These are phyloP conservation scores for Sphinx pinastri DNA, from an alignment of 2,888 invertebrate genomes.

Conservation along the genomic window DNA sequence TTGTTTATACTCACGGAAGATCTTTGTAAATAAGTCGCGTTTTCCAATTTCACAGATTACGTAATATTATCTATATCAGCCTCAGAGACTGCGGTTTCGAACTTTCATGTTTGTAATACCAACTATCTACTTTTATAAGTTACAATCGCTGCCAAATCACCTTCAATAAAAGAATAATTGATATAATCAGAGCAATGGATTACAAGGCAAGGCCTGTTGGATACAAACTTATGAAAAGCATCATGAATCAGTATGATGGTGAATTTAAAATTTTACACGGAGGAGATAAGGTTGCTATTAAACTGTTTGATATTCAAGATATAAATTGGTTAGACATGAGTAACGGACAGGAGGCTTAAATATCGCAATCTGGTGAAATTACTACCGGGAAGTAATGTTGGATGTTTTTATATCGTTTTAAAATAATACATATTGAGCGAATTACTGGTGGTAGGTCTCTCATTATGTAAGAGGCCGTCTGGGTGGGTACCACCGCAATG, in stretches of 20 bases:
- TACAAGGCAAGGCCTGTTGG: slow-evolving; percentile 49
- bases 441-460: too few relatives aligned
- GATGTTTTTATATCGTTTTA: slow-evolving; percentile 26
- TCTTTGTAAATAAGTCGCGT: slow-evolving; percentile 2
- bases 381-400: slow-evolving; percentile 52
- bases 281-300: not conserved
- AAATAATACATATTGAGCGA: slow-evolving; percentile 1
- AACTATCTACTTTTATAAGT: slow-evolving; percentile 5
- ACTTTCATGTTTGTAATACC: slow-evolving; percentile 31
- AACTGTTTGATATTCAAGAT: slow-evolving; percentile 32
- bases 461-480: too few relatives aligned
- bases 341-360: slow-evolving; percentile 45
- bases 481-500: too few relatives aligned
- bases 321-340: slow-evolving; percentile 41
- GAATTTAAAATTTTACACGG: not conserved
- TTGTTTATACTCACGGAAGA: not conserved
- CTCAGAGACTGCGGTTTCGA: slow-evolving; percentile 37
- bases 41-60: slow-evolving; percentile 6
- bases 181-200: slow-evolving; percentile 61
- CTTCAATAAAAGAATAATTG: slow-evolving; percentile 58
- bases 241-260: too few relatives aligned
- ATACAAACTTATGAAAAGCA: slow-evolving; percentile 33
- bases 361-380: slow-evolving; percentile 56
- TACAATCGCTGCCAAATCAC: slow-evolving; percentile 45
- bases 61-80: slow-evolving; percentile 27